Base-by-base conservation (phyloP, 2,888 invertebrate species). In the Melanargia galathea region DNA sequence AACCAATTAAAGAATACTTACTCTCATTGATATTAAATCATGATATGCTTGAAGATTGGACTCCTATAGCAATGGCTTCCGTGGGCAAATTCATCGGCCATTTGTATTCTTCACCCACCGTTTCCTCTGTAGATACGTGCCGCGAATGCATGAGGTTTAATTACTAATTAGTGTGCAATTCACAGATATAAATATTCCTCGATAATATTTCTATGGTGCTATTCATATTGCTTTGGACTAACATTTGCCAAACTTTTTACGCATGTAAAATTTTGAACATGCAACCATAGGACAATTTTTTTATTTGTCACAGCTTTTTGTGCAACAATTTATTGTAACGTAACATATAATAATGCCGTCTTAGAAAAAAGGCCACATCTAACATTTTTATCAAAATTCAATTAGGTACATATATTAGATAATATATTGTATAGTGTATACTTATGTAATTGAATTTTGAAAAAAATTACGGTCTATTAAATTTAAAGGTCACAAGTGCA, bases 21-120 rank as follows among this genome's bases (percentile, higher is more conserved):
- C 35, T 13, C 35, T 13, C 13, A 35, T 35, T 11, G 35, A 35
- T n/a, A n/a, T n/a, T n/a, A n/a, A n/a, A n/a, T 13, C 35, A 13
- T 45, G 20, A 20, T 20, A 8, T 45, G 45, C 8, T 10, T 45
- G 11, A 46, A 24, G 22, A 22, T 46, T 22, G 46, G 24, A 10
- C 45, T 24, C 46, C 46, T 11, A 16, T 4, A 46, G 46, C 3
- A 46, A 46, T 13, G 46, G 24, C 40, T 46, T 46, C 46, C 46
- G 46, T 49, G 7, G 13, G n/a, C n/a, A 16, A 49, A 49, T 24
- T 49, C 24, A 22, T 13, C 7, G 26, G n/a, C 26, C n/a, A 49
- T 49, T 49, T 26, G 48, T 49, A 49, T 49, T 49, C 48, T 49
- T 49, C 16, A 49, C 16, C n/a, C n/a, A 8, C 26, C 6, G 16